Evolutionary conservation across 2,113 vertebrate genomes (phyloP).

Genomic region (Brienomyrus brachyistius): DNA sequence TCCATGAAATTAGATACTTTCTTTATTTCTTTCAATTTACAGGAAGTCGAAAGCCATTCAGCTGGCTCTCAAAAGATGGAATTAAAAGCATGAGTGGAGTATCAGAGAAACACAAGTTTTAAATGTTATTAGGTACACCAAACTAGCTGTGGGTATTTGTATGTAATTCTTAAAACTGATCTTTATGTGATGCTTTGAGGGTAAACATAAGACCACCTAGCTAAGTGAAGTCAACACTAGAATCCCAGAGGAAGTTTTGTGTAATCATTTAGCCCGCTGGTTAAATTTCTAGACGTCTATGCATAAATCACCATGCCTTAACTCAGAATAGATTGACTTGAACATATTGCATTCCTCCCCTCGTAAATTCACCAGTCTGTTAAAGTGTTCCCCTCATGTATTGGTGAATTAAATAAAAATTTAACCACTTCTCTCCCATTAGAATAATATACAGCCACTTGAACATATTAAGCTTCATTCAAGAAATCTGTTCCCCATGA

Average conservation of each 20-base stretch:
- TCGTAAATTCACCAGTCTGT: slow-evolving; percentile 1
- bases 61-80: slow-evolving; percentile 41
- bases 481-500: not conserved
- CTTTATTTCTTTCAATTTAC: slow-evolving; percentile 22
- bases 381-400: slow-evolving; percentile 1
- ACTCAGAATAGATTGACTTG: slow-evolving; percentile 7
- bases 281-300: not conserved
- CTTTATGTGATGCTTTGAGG: not conserved
- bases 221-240: not conserved
- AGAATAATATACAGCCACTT: not conserved
- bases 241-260: not conserved
- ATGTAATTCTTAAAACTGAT: not conserved
- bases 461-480: not conserved
- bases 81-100: slow-evolving; percentile 42
- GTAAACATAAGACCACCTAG: not conserved
- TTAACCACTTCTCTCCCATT: not conserved
- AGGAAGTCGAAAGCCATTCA: slow-evolving; percentile 51
- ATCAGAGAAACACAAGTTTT: slow-evolving; percentile 44
- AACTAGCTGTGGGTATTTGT: slow-evolving; percentile 49
- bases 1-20: not conserved
- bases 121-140: slow-evolving; percentile 61
- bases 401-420: not conserved
- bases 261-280: not conserved
- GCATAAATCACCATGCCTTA: not conserved
- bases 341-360: not conserved